These are phyloP conservation scores for Macrotrachela quadricornifera DNA, from an alignment of 1,140 invertebrate genomes.

Conservation along the genomic window DNA sequence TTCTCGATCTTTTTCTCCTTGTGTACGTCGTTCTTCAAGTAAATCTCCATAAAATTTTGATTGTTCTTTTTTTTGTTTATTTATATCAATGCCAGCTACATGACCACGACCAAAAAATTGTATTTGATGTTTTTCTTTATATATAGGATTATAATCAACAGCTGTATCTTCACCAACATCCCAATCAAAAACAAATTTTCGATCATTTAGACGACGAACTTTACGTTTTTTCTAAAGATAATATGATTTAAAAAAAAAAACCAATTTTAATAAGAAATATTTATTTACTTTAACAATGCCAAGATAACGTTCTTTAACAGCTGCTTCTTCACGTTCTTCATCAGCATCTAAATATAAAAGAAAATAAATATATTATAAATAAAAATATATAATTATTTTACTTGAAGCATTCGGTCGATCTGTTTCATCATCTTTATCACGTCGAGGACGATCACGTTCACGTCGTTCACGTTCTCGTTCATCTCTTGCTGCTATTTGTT, in stretches of 20 bases:
- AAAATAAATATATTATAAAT: neutral
- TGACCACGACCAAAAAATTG: constrained; percentile 96
- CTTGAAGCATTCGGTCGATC: constrained; percentile 46
- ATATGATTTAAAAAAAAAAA: too few relatives aligned
- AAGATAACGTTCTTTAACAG: constrained; percentile 57
- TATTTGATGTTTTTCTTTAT: constrained; percentile 77
- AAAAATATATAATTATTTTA: neutral
- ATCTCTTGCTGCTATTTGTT: constrained; percentile 16
- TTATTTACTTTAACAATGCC: constrained; percentile 46
- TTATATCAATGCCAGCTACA: constrained; percentile 75
- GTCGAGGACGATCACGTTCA: constrained; percentile 12
- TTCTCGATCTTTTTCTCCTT: constrained; percentile 92
- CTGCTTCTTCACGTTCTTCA: constrained; percentile 1
- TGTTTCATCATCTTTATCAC: constrained; percentile 51
- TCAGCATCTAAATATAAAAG: neutral
- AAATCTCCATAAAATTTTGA: constrained; percentile 93
- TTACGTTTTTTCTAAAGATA: constrained; percentile 46
- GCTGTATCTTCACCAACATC: constrained; percentile 94
- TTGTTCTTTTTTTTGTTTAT: constrained; percentile 86
- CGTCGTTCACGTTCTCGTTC: neutral
- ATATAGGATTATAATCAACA: constrained; percentile 84
- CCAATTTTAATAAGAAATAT: too few relatives aligned
- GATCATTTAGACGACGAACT: constrained; percentile 73
- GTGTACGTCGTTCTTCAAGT: constrained; percentile 74
- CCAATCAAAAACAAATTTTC: constrained; percentile 99